Evolutionary conservation across 2,797 vertebrate species (phyloP).

Genomic region (Anas capensis): DNA sequence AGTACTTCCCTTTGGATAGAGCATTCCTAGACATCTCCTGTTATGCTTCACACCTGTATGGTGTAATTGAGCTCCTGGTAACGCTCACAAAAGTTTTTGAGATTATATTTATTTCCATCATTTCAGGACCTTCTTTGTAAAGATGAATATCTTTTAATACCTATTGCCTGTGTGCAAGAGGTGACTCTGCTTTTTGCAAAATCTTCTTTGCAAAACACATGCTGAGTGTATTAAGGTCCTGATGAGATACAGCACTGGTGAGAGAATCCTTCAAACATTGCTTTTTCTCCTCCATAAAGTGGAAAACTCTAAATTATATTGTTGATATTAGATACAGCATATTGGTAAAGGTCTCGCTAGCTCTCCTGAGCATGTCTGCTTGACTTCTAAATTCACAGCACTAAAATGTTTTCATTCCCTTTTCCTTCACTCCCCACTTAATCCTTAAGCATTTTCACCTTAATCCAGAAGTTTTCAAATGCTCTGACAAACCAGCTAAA

Average conservation of each 20-base stretch:
- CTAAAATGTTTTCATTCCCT: constrained; percentile 66
- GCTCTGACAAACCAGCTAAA: constrained; percentile 72
- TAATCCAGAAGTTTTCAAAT: constrained; percentile 76
- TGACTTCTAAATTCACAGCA: constrained; percentile 66
- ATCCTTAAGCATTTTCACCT: constrained; percentile 75
- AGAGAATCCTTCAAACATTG: constrained; percentile 61
- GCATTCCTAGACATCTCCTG: not conserved
- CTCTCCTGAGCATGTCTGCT: constrained; percentile 51
- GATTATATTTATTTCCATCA: constrained; percentile 43
- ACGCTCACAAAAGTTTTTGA: constrained; percentile 35
- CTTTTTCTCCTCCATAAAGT: constrained; percentile 58
- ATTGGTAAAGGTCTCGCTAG: constrained; percentile 59
- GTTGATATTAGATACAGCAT: constrained; percentile 52
- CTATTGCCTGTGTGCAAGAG: constrained; percentile 23
- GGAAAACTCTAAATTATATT: constrained; percentile 56
- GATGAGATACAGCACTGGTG: constrained; percentile 51
- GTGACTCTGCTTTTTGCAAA: constrained; percentile 47
- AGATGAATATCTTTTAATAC: constrained; percentile 59
- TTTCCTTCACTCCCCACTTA: constrained; percentile 66
- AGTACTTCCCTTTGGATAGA: not conserved
- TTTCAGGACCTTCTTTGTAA: constrained; percentile 34
- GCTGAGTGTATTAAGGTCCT: constrained; percentile 43
- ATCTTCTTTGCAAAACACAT: constrained; percentile 65
- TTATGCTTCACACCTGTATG: not conserved
- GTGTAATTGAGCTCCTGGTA: not conserved